Evolutionary conservation across 2,888 invertebrate genomes (phyloP).

Genomic region (Macropis europaea): DNA sequence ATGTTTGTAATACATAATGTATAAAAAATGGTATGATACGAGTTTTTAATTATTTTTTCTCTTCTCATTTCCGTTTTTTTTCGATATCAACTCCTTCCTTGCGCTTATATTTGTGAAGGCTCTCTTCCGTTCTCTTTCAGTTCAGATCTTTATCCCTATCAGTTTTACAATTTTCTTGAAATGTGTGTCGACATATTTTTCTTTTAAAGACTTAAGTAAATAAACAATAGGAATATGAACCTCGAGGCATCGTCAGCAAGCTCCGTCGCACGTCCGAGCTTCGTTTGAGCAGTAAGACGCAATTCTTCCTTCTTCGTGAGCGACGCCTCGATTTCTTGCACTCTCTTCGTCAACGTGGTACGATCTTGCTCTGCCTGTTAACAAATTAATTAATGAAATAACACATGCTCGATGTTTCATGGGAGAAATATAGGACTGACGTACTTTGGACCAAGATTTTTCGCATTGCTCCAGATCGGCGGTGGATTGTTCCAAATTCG

Average conservation of each 20-base stretch:
- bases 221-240: conserved; percentile 74
- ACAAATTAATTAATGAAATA: neutral
- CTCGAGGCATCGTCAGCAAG: conserved; percentile 88
- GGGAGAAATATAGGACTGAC: conserved; percentile 5
- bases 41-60: too few relatives aligned
- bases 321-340: conserved; percentile 86
- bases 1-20: too few relatives aligned
- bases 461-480: conserved; percentile 97
- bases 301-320: conserved; percentile 85
- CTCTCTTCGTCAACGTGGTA: conserved; percentile 84
- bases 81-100: too few relatives aligned
- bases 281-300: conserved; percentile 83
- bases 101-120: too few relatives aligned
- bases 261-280: conserved; percentile 86
- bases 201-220: too few relatives aligned
- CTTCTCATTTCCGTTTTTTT: too few relatives aligned
- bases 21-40: too few relatives aligned
- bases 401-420: neutral
- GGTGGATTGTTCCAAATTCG: conserved; percentile 93
- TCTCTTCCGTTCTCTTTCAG: too few relatives aligned
- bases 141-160: too few relatives aligned
- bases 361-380: conserved; percentile 84
- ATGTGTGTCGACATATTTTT: too few relatives aligned
- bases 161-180: too few relatives aligned
- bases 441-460: conserved; percentile 90